Conservation (phyloP, 2,888 invertebrate species). For the Abrostola tripartita region DNA sequence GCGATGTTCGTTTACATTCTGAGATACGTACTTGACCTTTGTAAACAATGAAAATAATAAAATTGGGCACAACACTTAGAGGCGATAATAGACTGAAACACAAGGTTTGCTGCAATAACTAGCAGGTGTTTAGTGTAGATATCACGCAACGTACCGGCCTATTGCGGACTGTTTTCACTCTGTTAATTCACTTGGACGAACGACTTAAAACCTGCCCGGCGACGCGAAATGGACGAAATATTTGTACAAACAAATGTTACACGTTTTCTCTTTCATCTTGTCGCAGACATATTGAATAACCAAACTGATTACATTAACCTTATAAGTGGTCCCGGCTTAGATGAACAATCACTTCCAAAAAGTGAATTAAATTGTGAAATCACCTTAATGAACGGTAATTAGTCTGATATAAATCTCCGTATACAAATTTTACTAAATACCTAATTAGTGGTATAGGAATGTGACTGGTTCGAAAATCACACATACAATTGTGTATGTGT, state of each 20-base stretch:
- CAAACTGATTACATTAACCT: slow-evolving; percentile 40
- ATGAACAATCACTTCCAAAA: slow-evolving; percentile 6
- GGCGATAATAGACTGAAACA: slow-evolving; percentile 70
- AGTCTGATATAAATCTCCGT: slow-evolving; percentile 2
- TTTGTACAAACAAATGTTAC: slow-evolving; percentile 78
- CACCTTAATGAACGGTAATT: slow-evolving; percentile 2
- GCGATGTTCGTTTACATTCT: slow-evolving; percentile 60
- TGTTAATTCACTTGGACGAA: slow-evolving; percentile 70
- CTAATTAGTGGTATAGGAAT: slow-evolving; percentile 17
- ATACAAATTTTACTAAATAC: slow-evolving; percentile 13
- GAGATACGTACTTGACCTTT: slow-evolving; percentile 77
- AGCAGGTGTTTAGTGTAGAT: slow-evolving; percentile 75
- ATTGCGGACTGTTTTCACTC: slow-evolving; percentile 79
- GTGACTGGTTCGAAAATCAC: slow-evolving; percentile 15
- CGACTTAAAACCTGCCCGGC: slow-evolving; percentile 76
- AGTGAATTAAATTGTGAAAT: slow-evolving; percentile 6
- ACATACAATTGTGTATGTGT: too few species aligned
- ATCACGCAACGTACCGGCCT: slow-evolving; percentile 76
- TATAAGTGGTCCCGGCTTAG: slow-evolving; percentile 9
- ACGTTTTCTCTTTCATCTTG: slow-evolving; percentile 77
- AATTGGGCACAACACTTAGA: slow-evolving; percentile 67
- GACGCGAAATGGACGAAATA: slow-evolving; percentile 78
- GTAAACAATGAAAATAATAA: slow-evolving; percentile 67
- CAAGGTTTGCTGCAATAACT: slow-evolving; percentile 72
- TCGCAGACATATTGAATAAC: slow-evolving; percentile 64